Evolutionary conservation across 2,797 vertebrate species (phyloP).

Genomic region (Labeo calbasu): DNA sequence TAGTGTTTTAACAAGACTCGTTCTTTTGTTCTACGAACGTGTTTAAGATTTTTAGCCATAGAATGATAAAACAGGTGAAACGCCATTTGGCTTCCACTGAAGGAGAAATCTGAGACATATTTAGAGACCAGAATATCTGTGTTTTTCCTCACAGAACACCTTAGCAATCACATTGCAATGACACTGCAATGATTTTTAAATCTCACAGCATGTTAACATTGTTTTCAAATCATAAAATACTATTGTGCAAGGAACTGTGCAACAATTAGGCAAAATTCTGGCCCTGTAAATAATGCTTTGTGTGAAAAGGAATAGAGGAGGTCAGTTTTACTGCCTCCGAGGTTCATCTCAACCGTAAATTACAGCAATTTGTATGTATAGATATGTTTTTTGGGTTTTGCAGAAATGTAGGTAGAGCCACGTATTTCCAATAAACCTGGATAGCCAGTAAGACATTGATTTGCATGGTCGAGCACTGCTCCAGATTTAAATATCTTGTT

Average conservation of each 20-base stretch:
- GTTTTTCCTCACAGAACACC: background rate
- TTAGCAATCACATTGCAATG: background rate
- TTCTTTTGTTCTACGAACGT: background rate
- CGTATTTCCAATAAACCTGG: background rate
- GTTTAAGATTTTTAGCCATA: background rate
- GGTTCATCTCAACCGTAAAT: background rate
- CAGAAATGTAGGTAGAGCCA: background rate
- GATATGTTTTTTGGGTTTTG: background rate
- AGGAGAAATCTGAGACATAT: background rate
- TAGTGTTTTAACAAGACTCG: background rate
- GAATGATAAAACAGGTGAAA: slow-evolving; percentile 4
- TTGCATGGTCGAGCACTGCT: background rate
- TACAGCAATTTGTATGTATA: background rate
- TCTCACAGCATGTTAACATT: background rate
- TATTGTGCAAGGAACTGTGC: background rate
- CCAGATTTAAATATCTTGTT: background rate
- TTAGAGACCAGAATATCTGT: background rate
- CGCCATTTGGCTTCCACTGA: background rate
- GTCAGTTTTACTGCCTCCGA: too few relatives aligned
- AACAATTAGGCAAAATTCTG: background rate
- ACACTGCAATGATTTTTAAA: background rate
- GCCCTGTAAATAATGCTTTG: background rate
- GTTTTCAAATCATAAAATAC: background rate
- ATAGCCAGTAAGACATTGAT: background rate
- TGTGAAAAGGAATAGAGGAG: background rate